These are phyloP conservation scores for Melanostigma gelatinosum DNA, from an alignment of 2,113 vertebrate genomes.

Conservation along the genomic window DNA sequence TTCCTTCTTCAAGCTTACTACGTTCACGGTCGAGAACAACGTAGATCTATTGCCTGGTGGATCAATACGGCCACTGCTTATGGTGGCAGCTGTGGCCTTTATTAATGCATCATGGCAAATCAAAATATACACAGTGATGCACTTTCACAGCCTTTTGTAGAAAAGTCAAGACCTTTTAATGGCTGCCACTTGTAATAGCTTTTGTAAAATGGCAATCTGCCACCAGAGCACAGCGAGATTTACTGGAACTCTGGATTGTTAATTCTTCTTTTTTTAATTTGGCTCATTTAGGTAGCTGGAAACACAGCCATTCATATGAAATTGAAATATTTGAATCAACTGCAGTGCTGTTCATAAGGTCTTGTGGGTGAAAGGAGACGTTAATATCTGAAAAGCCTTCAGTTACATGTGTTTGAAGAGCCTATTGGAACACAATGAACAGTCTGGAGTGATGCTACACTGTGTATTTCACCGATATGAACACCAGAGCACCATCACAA, in stretches of 20 bases:
- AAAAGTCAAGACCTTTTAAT: neutral
- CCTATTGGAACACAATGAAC: neutral
- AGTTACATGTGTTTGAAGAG: neutral
- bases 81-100: neutral
- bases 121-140: neutral
- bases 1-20: neutral
- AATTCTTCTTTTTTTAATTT: neutral
- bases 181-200: neutral
- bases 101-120: neutral
- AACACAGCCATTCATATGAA: neutral
- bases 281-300: neutral
- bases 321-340: neutral
- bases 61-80: neutral
- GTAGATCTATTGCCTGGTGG: neutral
- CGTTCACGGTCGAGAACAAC: neutral
- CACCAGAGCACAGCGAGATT: neutral
- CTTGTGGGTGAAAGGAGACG: neutral
- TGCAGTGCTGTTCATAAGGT: neutral
- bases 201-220: neutral
- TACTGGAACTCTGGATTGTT: slow-evolving; percentile 2
- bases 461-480: neutral
- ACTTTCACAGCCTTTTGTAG: neutral
- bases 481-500: neutral
- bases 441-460: neutral
- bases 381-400: neutral